Evolutionary conservation across 2,113 vertebrate genomes (phyloP).

Genomic region (Pollachius pollachius): DNA sequence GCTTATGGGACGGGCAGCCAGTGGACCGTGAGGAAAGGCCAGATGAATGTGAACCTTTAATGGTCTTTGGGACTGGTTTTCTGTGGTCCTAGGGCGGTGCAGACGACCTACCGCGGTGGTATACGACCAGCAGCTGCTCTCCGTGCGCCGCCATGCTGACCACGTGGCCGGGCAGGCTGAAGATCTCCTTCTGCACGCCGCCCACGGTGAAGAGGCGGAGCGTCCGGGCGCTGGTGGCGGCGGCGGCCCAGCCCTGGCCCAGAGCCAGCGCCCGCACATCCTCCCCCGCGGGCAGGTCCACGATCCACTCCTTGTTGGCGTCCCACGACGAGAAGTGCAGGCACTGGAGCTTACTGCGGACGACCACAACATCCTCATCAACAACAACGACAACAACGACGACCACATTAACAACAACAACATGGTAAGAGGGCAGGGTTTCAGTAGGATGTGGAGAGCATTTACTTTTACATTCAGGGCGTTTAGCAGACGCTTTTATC

Average conservation of each 20-base stretch:
- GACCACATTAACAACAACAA: no score
- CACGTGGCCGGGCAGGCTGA: conserved; percentile 87
- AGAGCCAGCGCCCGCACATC: conserved; percentile 84
- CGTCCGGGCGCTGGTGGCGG: conserved; percentile 80
- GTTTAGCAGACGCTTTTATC: no score
- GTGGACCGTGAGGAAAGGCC: no score
- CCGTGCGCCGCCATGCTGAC: conserved; percentile 90
- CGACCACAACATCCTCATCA: no score
- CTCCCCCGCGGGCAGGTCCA: conserved; percentile 87
- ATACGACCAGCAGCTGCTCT: conserved; percentile 86
- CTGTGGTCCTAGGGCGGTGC: no score
- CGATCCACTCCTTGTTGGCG: conserved; percentile 93
- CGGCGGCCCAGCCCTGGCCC: conserved; percentile 90
- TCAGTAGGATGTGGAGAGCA: no score
- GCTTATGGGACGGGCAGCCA: no score
- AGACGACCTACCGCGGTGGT: conserved; percentile 82
- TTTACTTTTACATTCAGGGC: no score
- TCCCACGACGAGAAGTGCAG: conserved; percentile 96
- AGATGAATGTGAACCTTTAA: no score
- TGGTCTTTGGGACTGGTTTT: no score
- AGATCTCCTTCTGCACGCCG: conserved; percentile 88
- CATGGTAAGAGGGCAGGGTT: no score
- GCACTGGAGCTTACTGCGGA: conserved; percentile 89
- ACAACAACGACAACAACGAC: no score
- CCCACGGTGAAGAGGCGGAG: conserved; percentile 86